Evolutionary conservation across 1,140 invertebrate species (phyloP).

Genomic region (Tetramorium alpestre): DNA sequence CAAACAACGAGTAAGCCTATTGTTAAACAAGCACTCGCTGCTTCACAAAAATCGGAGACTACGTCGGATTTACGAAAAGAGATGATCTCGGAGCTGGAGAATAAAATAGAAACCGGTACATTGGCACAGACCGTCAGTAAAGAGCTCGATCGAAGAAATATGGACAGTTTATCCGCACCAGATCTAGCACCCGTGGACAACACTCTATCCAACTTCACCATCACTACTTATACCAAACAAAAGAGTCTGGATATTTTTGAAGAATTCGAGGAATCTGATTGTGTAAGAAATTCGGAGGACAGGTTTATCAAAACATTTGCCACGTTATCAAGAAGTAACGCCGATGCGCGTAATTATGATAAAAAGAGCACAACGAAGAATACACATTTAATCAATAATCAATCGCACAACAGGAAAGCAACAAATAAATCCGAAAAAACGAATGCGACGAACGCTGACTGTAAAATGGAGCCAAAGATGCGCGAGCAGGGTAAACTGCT

Average conservation of each 20-base stretch:
- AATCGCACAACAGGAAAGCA: conserved; percentile 4
- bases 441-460: neutral
- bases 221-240: conserved; percentile 82
- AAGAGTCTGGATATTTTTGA: conserved; percentile 82
- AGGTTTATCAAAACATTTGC: conserved; percentile 71
- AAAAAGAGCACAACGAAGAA: conserved; percentile 17
- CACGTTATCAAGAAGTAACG: conserved; percentile 64
- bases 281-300: conserved; percentile 33
- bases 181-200: conserved; percentile 81
- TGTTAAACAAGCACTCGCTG: neutral
- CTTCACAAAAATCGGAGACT: conserved; percentile 37
- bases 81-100: conserved; percentile 78
- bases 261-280: conserved; percentile 60
- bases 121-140: conserved; percentile 37
- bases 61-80: conserved; percentile 69
- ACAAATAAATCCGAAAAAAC: neutral
- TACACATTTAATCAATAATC: conserved; percentile 27
- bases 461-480: conserved; percentile 58
- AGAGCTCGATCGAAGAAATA: conserved; percentile 45
- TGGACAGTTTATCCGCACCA: conserved; percentile 48
- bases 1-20: neutral
- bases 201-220: conserved; percentile 83
- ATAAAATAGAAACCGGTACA: conserved; percentile 72
- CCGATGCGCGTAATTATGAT: conserved; percentile 22
- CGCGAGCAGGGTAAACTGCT: conserved; percentile 7